Percentiles rank a stretch among this genome's conserved stretches.
phyloP scores from a whole-genome alignment of 2,888 invertebrate genomes.

The Pristionchus maxplancki region DNA sequence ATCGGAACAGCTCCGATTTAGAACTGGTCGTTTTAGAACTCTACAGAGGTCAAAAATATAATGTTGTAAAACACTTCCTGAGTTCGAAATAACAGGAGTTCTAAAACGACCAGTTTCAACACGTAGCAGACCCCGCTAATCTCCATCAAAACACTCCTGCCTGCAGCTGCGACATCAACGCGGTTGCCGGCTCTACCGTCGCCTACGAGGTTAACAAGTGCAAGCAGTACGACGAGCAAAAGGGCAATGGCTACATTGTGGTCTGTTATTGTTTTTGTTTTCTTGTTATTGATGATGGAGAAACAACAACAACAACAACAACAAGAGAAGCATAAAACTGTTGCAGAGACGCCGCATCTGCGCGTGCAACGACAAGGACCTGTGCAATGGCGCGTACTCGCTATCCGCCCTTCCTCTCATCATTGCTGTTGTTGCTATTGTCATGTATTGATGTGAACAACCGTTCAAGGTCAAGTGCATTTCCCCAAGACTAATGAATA shows the following conservation, averaged over 20 bases:
- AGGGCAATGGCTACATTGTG: background rate
- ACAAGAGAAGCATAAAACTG: no score
- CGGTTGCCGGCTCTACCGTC: background rate
- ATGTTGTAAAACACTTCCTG: no score
- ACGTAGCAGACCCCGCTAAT: no score
- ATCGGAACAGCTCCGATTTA: no score
- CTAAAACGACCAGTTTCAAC: no score
- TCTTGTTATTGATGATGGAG: no score
- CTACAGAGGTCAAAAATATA: no score
- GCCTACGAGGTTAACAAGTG: background rate
- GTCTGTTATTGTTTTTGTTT: background rate
- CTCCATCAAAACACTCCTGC: background rate
- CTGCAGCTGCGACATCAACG: conserved; percentile 21
- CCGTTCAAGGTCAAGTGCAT: no score
- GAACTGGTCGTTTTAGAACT: no score
- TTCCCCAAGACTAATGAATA: no score
- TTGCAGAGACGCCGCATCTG: background rate
- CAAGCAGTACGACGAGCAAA: background rate
- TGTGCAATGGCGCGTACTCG: background rate
- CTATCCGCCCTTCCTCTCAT: background rate
- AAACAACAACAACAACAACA: background rate
- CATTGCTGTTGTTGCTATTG: background rate
- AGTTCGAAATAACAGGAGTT: no score
- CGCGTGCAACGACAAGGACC: background rate
- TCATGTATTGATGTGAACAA: background rate